A percentile compares a stretch with the other conserved stretches of the same genome.
phyloP scores from a whole-genome alignment of 2,888 invertebrate species.

The Xanthia togata region DNA sequence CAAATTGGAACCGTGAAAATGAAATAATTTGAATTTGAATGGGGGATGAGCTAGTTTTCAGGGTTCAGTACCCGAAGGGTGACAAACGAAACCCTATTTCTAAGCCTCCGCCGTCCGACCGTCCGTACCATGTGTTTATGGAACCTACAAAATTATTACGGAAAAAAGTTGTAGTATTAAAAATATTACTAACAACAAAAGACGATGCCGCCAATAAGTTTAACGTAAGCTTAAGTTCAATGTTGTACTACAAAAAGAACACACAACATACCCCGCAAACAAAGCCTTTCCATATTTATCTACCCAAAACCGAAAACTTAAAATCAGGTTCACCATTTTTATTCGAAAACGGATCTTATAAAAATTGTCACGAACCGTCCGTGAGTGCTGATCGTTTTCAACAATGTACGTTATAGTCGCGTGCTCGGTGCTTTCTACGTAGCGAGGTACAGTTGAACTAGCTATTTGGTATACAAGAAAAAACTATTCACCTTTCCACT shows the following conservation, averaged over 20 bases:
- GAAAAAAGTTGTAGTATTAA: background rate
- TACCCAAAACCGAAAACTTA: constrained; percentile 26
- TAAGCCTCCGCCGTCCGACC: no score
- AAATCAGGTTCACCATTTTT: constrained; percentile 44
- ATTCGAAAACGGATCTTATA: constrained; percentile 41
- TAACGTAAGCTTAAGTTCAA: constrained; percentile 31
- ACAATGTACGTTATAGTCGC: constrained; percentile 50
- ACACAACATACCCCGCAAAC: constrained; percentile 25
- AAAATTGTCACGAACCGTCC: constrained; percentile 58
- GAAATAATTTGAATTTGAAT: no score
- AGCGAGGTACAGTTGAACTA: constrained; percentile 24
- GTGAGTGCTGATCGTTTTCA: constrained; percentile 57
- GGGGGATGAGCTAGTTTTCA: background rate
- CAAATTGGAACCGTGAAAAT: no score
- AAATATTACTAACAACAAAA: constrained; percentile 26
- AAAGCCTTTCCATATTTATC: constrained; percentile 31
- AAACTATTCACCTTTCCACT: background rate
- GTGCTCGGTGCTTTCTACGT: constrained; percentile 43
- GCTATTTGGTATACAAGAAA: background rate
- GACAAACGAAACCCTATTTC: no score
- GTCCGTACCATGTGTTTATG: background rate
- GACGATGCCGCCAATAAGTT: constrained; percentile 8
- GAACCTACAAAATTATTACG: background rate
- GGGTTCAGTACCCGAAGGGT: background rate
- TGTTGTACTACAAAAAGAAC: constrained; percentile 31